These are phyloP conservation scores for Octomys mimax DNA, from an alignment of 2,797 vertebrate species.

Conservation along the genomic window DNA sequence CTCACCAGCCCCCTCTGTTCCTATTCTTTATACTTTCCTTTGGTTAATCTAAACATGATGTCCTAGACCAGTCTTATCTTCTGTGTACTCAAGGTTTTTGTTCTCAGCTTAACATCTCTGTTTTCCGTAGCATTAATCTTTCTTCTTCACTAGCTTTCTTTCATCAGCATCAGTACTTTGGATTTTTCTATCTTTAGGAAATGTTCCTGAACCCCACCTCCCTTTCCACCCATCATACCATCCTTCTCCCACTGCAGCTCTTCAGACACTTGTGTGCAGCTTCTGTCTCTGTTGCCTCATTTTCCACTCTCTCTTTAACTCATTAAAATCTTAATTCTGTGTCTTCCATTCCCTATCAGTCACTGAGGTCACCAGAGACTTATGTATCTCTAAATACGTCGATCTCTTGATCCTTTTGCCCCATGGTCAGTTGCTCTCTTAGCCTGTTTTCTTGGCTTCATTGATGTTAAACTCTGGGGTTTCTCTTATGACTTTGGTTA, in stretches of 20 bases:
- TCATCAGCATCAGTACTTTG: conserved; percentile 4
- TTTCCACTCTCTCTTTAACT: neutral
- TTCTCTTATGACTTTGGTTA: neutral
- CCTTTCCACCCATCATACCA: neutral
- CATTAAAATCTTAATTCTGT: neutral
- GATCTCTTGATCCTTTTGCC: neutral
- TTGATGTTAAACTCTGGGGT: neutral
- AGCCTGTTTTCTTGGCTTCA: neutral
- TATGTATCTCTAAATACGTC: neutral
- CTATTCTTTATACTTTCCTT: neutral
- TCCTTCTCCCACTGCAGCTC: neutral
- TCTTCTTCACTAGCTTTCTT: conserved; percentile 1
- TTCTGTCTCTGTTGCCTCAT: neutral
- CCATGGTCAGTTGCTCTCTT: neutral
- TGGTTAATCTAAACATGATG: neutral
- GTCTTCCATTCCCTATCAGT: neutral
- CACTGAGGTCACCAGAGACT: neutral
- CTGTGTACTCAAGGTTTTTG: neutral
- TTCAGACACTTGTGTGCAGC: conserved; percentile 1
- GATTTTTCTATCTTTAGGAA: neutral
- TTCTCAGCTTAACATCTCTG: neutral
- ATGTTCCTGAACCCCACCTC: neutral
- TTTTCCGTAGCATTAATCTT: neutral
- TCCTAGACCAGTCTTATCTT: neutral
- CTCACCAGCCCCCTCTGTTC: too few relatives aligned